Evolutionary conservation across 2,113 vertebrate genomes (phyloP).

Genomic region (Labeo catla): DNA sequence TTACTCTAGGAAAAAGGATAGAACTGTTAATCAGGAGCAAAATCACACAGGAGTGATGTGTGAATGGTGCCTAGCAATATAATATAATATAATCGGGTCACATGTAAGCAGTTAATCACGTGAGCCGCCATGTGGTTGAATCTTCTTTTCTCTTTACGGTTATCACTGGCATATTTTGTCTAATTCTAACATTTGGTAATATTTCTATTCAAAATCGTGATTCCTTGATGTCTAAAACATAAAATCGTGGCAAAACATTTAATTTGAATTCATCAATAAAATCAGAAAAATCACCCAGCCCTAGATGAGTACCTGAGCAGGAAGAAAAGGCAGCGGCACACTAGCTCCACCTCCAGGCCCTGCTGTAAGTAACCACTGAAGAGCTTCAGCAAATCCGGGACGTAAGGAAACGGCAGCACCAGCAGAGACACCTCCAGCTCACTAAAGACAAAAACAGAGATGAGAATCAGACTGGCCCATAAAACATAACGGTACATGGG

Average conservation of each 20-base stretch:
- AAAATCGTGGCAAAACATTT: too few species aligned
- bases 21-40: background rate
- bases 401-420: conserved; percentile 91
- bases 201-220: too few species aligned
- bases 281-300: too few species aligned
- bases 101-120: too few species aligned
- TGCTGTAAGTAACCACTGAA: conserved; percentile 84
- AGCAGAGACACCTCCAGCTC: conserved; percentile 94
- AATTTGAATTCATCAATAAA: too few species aligned
- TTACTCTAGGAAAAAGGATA: conserved; percentile 78
- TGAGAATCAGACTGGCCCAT: background rate
- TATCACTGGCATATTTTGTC: too few species aligned
- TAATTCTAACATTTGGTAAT: too few species aligned
- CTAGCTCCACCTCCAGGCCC: conserved; percentile 86
- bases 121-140: too few species aligned
- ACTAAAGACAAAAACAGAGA: conserved; percentile 66
- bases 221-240: too few species aligned
- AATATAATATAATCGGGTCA: too few species aligned
- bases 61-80: too few species aligned
- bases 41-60: background rate
- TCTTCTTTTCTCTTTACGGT: too few species aligned
- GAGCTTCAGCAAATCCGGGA: conserved; percentile 87
- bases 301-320: conserved; percentile 82
- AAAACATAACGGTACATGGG: background rate
- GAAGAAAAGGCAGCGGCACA: conserved; percentile 94